These are phyloP conservation scores for Eriocheir sinensis DNA, from an alignment of 1,140 invertebrate species.

Conservation along the genomic window DNA sequence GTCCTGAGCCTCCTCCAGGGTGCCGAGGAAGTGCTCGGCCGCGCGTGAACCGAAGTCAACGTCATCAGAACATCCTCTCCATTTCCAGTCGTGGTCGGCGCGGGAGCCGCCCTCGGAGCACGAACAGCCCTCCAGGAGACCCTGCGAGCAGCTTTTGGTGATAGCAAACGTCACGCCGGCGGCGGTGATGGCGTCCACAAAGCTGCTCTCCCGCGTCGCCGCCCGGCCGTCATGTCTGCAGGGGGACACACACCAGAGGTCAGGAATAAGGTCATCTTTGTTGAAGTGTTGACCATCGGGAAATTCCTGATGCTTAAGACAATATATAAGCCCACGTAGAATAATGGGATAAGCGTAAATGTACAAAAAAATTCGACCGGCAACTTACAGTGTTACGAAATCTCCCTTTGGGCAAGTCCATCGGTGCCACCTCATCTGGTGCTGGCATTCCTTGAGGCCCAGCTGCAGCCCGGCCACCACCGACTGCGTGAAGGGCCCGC, in stretches of 20 bases:
- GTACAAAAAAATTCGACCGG: no score
- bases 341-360: no score
- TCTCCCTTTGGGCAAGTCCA: conserved; percentile 96
- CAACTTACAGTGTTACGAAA: not conserved
- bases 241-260: no score
- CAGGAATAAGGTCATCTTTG: no score
- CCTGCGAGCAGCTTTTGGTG: conserved; percentile 95
- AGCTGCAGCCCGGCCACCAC: conserved; percentile 89
- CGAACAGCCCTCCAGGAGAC: conserved; percentile 95
- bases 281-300: no score
- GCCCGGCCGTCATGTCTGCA: not conserved
- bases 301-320: no score
- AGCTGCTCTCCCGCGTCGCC: conserved; percentile 90
- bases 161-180: conserved; percentile 97
- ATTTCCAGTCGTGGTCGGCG: conserved; percentile 96
- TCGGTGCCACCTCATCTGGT: conserved; percentile 95
- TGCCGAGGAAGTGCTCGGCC: conserved; percentile 93
- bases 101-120: conserved; percentile 83
- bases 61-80: conserved; percentile 98
- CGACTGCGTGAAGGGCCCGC: not conserved
- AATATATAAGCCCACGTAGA: no score
- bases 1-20: conserved; percentile 93
- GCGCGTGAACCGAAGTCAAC: conserved; percentile 96
- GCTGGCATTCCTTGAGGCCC: conserved; percentile 95
- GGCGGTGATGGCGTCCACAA: conserved; percentile 97